A percentile compares a stretch with the other conserved stretches of the same genome.
Conservation (phyloP, 2,113 vertebrate genomes). For the Dasyurus viverrinus region DNA sequence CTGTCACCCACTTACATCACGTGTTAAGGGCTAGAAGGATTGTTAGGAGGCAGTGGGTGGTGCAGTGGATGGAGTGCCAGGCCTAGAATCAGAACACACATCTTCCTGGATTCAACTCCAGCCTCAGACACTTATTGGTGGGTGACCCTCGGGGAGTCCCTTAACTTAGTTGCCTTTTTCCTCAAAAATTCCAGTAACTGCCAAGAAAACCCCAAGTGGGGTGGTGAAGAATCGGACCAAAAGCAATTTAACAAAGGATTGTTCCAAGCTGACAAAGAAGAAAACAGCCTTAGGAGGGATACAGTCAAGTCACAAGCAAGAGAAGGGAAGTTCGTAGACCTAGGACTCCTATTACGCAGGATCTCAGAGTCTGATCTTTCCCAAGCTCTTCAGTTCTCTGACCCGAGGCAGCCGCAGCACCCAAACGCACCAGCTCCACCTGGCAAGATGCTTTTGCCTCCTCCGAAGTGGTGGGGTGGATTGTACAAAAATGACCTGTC, state of each 20-base stretch:
- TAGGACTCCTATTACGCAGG: too few species aligned
- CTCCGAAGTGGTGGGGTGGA: constrained; percentile 87
- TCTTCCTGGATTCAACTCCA: not conserved
- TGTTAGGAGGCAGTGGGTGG: not conserved
- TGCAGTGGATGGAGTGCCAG: not conserved
- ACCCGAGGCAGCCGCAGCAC: not conserved
- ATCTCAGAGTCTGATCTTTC: not conserved
- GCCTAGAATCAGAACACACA: not conserved
- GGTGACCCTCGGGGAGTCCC: not conserved
- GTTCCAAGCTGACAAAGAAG: not conserved
- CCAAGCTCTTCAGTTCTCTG: not conserved
- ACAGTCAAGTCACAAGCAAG: not conserved
- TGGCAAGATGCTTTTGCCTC: constrained; percentile 56
- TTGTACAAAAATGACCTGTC: constrained; percentile 90
- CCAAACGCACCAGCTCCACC: not conserved
- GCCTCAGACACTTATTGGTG: not conserved
- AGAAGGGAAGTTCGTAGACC: not conserved
- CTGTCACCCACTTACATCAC: not conserved
- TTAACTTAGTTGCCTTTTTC: not conserved
- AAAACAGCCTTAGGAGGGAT: not conserved
- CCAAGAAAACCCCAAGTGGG: not conserved
- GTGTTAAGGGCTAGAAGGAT: not conserved
- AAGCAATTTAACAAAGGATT: not conserved
- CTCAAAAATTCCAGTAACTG: not conserved
- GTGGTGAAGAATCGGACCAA: not conserved